A percentile compares a stretch with the other conserved stretches of the same genome.
Evolutionary conservation across 2,797 vertebrate species (phyloP).

Genomic region (Tamandua tetradactyla): DNA sequence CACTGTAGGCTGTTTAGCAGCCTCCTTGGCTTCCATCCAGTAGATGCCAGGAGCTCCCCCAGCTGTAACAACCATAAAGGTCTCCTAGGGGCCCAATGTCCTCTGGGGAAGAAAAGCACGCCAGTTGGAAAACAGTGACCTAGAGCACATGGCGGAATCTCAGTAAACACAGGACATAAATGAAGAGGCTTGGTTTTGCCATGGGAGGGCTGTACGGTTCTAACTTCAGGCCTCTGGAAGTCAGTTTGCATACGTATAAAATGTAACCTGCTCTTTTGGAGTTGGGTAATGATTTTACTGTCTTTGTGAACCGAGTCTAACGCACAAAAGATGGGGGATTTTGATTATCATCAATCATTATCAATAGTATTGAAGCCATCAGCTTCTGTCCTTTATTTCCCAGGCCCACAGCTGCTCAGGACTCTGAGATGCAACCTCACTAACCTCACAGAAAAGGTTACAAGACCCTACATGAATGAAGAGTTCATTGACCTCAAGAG

Average conservation of each 20-base stretch:
- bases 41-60: background rate
- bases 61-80: background rate
- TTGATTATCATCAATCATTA: background rate
- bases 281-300: background rate
- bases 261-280: background rate
- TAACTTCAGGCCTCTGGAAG: background rate
- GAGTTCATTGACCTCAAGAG: background rate
- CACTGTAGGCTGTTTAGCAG: background rate
- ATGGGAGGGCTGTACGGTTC: background rate
- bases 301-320: background rate
- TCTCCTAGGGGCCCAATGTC: background rate
- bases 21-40: background rate
- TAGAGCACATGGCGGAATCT: background rate
- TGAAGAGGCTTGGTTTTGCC: background rate
- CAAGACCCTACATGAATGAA: background rate
- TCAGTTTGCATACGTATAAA: background rate
- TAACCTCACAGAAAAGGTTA: rapidly evolving
- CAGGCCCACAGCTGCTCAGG: rapidly evolving
- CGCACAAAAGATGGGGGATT: background rate
- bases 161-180: background rate
- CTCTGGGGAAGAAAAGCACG: too few relatives aligned
- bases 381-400: background rate
- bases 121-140: background rate
- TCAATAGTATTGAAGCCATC: background rate
- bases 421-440: background rate